Evolutionary conservation across 2,888 invertebrate species (phyloP), one percentile per base, ranked within the genome.

Genomic region (Argyresthia albistria): DNA sequence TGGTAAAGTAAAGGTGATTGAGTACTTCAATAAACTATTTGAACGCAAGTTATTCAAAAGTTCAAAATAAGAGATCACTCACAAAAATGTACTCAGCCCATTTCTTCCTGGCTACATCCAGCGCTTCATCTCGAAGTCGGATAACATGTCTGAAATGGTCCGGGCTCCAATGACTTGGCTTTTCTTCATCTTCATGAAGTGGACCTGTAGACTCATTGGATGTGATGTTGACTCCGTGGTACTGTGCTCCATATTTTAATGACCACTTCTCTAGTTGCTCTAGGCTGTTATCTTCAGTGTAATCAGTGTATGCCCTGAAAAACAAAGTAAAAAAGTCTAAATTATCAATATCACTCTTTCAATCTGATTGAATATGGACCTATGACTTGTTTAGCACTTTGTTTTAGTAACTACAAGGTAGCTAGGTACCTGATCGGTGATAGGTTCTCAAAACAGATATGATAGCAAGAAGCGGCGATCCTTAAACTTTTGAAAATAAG

Each of bases 51-150:
- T 25, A 25, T 25, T 25, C 25, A 25, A 25, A 4, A 25, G 3
- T 25, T 25, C 25, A 25, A 25, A 25, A 25, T 25, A 4, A 4
- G 2, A 46, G 25, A 11, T n/a, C 7, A 87, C 91, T 90, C 88
- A 97, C 96, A 88, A 96, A 93, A 57, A 97, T 73, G 76, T 91
- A 98, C 79, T 98, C 97, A 7, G 97, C 95, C 97, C 97, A 97
- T 53, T 90, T 89, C 59, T 89, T 78, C 59, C 93, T 90, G 0
- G 93, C 96, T 69, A 91, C 89, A 43, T 89, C 74, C 8, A 97
- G 73, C 0, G 95, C 94, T 58, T 91, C 80, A 72, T 97, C 95
- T 62, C 97, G 91, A 47, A 97, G 71, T 15, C 83, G 69, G 57
- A 98, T 97, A 11, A 98, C 81, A 76, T 96, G 93, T 36, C 88